Conservation (phyloP, 2,113 vertebrate genomes). For the Aplodontia rufa region DNA sequence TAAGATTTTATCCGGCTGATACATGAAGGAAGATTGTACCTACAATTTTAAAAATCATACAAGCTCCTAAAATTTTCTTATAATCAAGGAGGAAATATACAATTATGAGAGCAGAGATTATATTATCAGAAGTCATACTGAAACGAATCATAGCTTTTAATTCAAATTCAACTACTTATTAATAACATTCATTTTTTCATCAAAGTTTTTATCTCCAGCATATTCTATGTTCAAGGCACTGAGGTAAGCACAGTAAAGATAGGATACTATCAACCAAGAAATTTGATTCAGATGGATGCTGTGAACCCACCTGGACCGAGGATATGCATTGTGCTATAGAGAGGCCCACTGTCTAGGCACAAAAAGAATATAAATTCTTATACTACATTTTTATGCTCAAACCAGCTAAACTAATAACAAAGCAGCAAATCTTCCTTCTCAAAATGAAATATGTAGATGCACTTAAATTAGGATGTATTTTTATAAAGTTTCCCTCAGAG, state of each 20-base stretch:
- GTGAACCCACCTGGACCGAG: neutral
- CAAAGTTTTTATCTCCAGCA: neutral
- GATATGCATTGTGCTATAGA: neutral
- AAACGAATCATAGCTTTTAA: slow-evolving; percentile 2
- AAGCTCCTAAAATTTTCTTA: neutral
- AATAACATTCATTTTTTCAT: slow-evolving; percentile 14
- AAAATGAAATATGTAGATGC: neutral
- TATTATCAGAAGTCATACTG: neutral
- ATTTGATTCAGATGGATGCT: neutral
- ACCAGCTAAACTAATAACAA: neutral
- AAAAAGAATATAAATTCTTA: neutral
- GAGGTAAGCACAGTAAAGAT: neutral
- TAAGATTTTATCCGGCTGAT: neutral
- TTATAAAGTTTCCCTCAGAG: neutral
- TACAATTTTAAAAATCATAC: neutral
- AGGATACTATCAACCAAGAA: neutral
- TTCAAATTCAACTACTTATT: neutral
- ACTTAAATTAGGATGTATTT: neutral
- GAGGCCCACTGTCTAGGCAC: neutral
- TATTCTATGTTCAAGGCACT: neutral
- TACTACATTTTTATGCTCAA: neutral
- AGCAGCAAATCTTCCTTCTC: neutral
- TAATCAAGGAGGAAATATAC: neutral
- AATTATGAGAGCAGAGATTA: neutral
- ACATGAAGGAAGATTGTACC: neutral